A percentile compares a stretch with the other conserved stretches of the same genome.
Conservation (phyloP, 2,113 vertebrate species). For the Trinectes maculatus region DNA sequence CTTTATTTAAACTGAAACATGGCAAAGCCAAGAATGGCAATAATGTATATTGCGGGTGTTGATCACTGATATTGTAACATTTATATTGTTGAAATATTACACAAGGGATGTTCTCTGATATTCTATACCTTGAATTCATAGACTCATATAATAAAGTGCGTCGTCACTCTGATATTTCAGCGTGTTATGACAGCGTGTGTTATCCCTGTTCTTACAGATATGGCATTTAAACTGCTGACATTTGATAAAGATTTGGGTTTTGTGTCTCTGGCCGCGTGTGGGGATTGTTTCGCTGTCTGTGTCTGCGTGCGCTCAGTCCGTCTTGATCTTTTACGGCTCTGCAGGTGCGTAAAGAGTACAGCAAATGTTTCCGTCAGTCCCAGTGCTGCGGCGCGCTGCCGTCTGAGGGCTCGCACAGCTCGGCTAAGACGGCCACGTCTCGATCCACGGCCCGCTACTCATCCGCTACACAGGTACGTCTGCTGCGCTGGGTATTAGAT, state of each 20-base stretch:
- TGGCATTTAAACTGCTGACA: constrained; percentile 64
- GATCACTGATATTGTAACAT: neutral
- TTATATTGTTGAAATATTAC: neutral
- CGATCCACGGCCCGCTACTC: constrained; percentile 96
- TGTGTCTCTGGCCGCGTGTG: constrained; percentile 15
- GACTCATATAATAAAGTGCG: constrained; percentile 5
- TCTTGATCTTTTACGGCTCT: constrained; percentile 37
- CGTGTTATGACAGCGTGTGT: constrained; percentile 20
- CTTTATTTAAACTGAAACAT: neutral
- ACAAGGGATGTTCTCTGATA: neutral
- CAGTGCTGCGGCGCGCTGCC: constrained; percentile 93
- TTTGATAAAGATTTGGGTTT: constrained; percentile 64
- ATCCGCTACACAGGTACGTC: constrained; percentile 93
- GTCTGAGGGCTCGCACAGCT: constrained; percentile 91
- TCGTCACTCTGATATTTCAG: constrained; percentile 7
- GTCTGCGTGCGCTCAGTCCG: constrained; percentile 10
- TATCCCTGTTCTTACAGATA: constrained; percentile 32
- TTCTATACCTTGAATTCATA: neutral
- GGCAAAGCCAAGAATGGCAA: neutral
- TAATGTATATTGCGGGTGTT: neutral
- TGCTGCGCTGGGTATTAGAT: neutral
- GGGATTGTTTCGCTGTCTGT: constrained; percentile 11
- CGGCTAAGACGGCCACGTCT: constrained; percentile 91
- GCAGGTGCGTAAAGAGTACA: constrained; percentile 97
- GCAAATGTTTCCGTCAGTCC: constrained; percentile 96